Conservation (phyloP, 2,888 invertebrate genomes). For the Phrixothrix hirtus region DNA sequence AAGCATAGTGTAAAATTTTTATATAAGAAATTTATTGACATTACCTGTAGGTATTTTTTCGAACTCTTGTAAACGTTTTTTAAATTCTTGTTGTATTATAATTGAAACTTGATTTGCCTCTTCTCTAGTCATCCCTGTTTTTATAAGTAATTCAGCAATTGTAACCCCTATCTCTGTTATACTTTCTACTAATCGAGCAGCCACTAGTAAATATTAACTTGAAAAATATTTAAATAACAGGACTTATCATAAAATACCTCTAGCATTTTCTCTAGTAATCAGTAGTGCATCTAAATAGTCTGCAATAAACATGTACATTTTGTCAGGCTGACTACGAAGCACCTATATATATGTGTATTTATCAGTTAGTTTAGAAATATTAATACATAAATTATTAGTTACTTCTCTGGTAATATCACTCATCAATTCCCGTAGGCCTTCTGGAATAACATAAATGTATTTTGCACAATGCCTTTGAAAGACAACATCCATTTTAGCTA, state of each 20-base stretch:
- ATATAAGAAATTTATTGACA: too few species aligned
- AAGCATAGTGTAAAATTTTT: constrained; percentile 7
- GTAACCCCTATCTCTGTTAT: constrained; percentile 49
- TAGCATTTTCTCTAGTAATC: constrained; percentile 65
- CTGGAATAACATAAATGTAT: constrained; percentile 62
- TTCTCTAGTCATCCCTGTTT: constrained; percentile 46
- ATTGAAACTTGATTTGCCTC: constrained; percentile 46
- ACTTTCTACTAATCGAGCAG: constrained; percentile 49
- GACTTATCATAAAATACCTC: constrained; percentile 39
- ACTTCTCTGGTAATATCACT: constrained; percentile 75
- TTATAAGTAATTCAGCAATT: constrained; percentile 45
- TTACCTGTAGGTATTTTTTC: not conserved
- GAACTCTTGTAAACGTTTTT: constrained; percentile 39
- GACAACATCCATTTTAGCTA: constrained; percentile 46
- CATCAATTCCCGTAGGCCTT: constrained; percentile 71
- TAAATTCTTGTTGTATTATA: constrained; percentile 48
- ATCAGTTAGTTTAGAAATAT: constrained; percentile 3
- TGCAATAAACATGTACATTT: constrained; percentile 68
- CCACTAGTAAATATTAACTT: constrained; percentile 43
- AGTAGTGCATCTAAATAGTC: constrained; percentile 70
- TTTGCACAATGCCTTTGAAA: constrained; percentile 56
- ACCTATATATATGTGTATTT: too few species aligned
- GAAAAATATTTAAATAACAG: too few species aligned
- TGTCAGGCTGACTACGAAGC: constrained; percentile 66
- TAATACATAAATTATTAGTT: not conserved